Base-by-base conservation (phyloP, 53 echinoderm and acorn worm genomes). In the Zoroaster sp. region DNA sequence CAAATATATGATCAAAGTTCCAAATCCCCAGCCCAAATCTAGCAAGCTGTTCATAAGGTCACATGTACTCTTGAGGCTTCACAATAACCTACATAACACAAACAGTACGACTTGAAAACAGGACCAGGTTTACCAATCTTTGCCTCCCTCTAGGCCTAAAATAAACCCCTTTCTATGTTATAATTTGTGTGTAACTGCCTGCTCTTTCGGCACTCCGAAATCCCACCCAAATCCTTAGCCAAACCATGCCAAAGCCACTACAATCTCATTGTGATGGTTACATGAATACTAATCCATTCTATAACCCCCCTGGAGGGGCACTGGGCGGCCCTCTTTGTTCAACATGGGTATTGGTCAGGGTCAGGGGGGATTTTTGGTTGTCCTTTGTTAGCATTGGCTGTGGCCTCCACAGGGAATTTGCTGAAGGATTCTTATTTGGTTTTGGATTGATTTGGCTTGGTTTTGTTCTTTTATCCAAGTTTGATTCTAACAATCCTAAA, bases 231-330 rank as follows among this genome's bases (percentile, higher is more conserved):
- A 85, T 70, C 71, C 85, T 71, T 69, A 69, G 49, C 72, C 81
- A 81, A 81, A 71, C 71, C 85, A 70, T 34, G 85, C 46, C 85
- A 71, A 85, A 85, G 85, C 85, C 85, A 85, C 34, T 47, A 42
- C 85, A 70, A 85, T 85, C 71, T 71, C 36, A 85, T 85, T 85
- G 85, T 85, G 70, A 37, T 41, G 85, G 85, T 68, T 85, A 85
- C 85, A 85, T 85, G 72, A 85, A 45, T 69, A 71, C 85, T 85
- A 85, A 85, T 85, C 85, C 14, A 7, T 1, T 36, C 17, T 0
- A 0, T 35, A 52, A 70, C 36, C 23, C 18, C 31, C 85, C 85
- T 44, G 20, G 66, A 82, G 82, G 68, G 66, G 78, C 11, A 13
- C 65, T 3, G 45, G 66, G 81, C 43, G 67, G 81, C 45, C 43